These are phyloP conservation scores for Norana najaformis DNA, from an alignment of 2,888 invertebrate species.

Conservation along the genomic window DNA sequence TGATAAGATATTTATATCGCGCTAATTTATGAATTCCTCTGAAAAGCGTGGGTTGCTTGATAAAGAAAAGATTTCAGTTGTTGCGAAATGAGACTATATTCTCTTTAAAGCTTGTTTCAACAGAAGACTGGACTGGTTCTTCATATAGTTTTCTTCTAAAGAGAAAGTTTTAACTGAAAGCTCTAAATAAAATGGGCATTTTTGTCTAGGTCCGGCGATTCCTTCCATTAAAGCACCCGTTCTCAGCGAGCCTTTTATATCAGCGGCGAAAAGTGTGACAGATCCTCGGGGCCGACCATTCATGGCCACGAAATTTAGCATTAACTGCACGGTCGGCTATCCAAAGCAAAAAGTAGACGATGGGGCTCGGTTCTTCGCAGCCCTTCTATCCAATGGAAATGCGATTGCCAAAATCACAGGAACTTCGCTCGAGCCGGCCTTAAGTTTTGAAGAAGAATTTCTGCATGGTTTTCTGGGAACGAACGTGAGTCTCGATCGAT, in stretches of 20 bases:
- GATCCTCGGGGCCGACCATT: background rate
- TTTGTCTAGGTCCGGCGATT: too few species aligned
- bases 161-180: background rate
- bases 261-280: background rate
- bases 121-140: background rate
- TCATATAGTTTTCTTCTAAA: background rate
- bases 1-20: too few species aligned
- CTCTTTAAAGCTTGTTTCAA: too few species aligned
- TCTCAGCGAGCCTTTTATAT: background rate
- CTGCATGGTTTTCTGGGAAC: background rate
- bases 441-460: background rate
- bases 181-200: background rate
- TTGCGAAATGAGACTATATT: background rate
- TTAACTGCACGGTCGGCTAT: background rate
- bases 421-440: background rate
- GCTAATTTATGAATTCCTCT: too few species aligned
- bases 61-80: background rate
- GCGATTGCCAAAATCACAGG: background rate
- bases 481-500: conserved; percentile 14
- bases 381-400: background rate
- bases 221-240: background rate
- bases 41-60: too few species aligned
- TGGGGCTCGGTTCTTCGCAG: background rate
- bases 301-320: background rate
- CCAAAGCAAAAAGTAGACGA: background rate